Evolutionary conservation across 1,140 invertebrate genomes (phyloP).

Genomic region (Cyclargus thomasi): DNA sequence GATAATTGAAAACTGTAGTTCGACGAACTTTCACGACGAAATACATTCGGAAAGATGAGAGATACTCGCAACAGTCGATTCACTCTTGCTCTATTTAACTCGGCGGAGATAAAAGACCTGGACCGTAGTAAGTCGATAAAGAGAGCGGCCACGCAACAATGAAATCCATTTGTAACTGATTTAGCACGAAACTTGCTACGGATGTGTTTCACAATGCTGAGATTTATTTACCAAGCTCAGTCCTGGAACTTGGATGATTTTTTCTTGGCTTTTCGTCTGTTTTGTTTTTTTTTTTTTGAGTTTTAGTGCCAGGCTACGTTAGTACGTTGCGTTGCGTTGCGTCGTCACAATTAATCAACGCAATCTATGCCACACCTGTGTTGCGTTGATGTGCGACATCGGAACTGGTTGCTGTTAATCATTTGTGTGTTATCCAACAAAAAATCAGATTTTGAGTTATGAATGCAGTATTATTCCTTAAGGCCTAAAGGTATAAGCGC

Average conservation of each 20-base stretch:
- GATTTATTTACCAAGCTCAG: neutral
- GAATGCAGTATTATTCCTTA: too few species aligned
- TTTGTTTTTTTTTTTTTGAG: too few species aligned
- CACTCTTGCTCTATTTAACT: constrained; percentile 23
- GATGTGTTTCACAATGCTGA: constrained; percentile 6
- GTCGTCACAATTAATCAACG: too few species aligned
- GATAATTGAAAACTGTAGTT: neutral
- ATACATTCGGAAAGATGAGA: constrained; percentile 24
- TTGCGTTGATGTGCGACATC: too few species aligned
- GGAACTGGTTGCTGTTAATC: too few species aligned
- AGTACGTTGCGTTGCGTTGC: too few species aligned
- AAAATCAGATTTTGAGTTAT: too few species aligned
- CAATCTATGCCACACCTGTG: too few species aligned
- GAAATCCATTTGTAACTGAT: constrained; percentile 17
- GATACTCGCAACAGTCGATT: constrained; percentile 18
- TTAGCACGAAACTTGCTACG: constrained; percentile 11
- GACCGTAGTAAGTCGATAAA: constrained; percentile 24
- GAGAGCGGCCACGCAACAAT: constrained; percentile 19
- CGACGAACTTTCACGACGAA: neutral
- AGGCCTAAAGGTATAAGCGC: too few species aligned
- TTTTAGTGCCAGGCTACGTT: too few species aligned
- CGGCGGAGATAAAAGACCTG: constrained; percentile 21
- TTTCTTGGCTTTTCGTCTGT: neutral
- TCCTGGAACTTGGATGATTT: neutral
- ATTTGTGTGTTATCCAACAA: too few species aligned